Evolutionary conservation across 23 tunicate species (phyloP), one percentile per base, ranked within the genome.

Genomic region (Oikopleura albicans): DNA sequence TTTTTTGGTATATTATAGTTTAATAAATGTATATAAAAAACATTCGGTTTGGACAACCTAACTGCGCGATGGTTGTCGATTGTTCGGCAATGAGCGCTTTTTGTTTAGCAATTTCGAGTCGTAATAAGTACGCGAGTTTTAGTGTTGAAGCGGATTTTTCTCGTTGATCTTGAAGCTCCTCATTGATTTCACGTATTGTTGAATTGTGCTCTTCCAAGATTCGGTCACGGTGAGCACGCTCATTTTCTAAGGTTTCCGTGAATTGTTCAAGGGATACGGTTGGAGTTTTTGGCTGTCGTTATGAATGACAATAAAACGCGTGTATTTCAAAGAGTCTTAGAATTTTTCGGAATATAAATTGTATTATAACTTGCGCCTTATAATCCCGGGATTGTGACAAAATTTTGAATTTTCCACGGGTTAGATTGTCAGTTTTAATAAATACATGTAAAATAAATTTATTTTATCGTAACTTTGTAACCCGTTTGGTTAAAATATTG

Each of bases 41-140:
- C 16, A 49, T 49, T 22, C 22, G 22, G 22, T 8, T 8, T 49
- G 16, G 22, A 49, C 59, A 49, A 8, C 59, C 8, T 49, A 8
- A 8, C 59, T 49, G 8, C 22, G 59, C 59, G 37, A 71, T 16
- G 4, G 27, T 2, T 16, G 79, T 29, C 35, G 27, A 29, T 31
- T 71, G 79, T 37, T 71, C 79, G 31, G 79, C 79, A 71, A 71
- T 71, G 28, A 29, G 28, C 2, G 79, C 35, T 71, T 71, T 71
- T 71, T 71, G 79, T 31, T 71, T 71, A 2, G 79, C 79, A 37
- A 71, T 71, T 71, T 71, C 79, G 4, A 71, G 2, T 2, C 79
- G 79, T 2, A 71, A 37, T 37, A 71, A 71, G 31, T 71, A 71
- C 2, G 79, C 79, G 31, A 71, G 79, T 71, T 71, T 71, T 16